Evolutionary conservation across 2,797 vertebrate species (phyloP).

Genomic region (Oreonectes daqikongensis): DNA sequence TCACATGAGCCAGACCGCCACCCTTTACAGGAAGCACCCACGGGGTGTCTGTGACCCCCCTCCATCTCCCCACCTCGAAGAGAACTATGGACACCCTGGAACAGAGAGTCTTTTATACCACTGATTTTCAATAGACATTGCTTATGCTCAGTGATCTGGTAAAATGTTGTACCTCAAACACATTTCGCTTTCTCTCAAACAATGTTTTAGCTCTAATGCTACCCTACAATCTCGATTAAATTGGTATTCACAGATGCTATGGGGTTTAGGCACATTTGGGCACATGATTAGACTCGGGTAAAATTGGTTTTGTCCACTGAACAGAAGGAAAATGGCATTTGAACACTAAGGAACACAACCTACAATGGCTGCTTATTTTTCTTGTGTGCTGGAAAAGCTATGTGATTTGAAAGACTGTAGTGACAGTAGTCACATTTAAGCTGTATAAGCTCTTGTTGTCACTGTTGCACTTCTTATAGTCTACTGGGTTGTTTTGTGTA

Average conservation of each 20-base stretch:
- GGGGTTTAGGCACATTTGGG: neutral
- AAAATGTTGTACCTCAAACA: constrained; percentile 62
- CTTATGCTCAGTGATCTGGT: constrained; percentile 58
- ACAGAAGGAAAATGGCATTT: constrained; percentile 1
- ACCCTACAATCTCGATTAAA: constrained; percentile 16
- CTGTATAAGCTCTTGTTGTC: neutral
- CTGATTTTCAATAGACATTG: constrained; percentile 51
- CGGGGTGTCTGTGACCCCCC: constrained; percentile 28
- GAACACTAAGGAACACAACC: neutral
- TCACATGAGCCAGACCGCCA: constrained; percentile 57
- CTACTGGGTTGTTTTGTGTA: constrained; percentile 19
- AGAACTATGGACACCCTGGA: constrained; percentile 36
- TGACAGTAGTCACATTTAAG: neutral
- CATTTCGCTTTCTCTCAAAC: constrained; percentile 54
- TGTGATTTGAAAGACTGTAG: neutral
- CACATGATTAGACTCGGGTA: neutral
- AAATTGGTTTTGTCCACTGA: constrained; percentile 14
- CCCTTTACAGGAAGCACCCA: constrained; percentile 53
- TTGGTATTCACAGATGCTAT: constrained; percentile 13
- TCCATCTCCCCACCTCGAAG: constrained; percentile 31
- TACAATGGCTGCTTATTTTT: constrained; percentile 3
- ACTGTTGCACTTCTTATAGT: neutral
- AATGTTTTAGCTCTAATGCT: constrained; percentile 20
- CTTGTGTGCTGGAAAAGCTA: too few relatives aligned
- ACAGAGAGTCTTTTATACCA: constrained; percentile 55